A percentile compares a stretch with the other conserved stretches of the same genome.
phyloP scores from a whole-genome alignment of 2,113 vertebrate species.

The Trinectes maculatus region DNA sequence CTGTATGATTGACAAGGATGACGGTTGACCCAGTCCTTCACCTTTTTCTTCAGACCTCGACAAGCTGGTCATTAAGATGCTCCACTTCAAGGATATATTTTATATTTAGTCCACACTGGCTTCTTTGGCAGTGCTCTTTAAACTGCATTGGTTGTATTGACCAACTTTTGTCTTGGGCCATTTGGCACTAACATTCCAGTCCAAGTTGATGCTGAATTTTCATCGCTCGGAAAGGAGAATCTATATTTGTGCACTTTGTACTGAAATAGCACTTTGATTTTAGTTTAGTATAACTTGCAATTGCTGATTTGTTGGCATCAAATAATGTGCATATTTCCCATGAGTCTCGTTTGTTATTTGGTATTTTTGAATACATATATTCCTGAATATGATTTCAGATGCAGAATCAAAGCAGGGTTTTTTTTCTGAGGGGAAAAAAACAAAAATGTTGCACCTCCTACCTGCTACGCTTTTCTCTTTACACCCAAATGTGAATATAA shows the following conservation, averaged over 20 bases:
- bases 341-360: conserved; percentile 9
- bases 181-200: neutral
- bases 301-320: neutral
- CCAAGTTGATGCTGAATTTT: conserved; percentile 4
- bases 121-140: neutral
- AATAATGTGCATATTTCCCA: conserved; percentile 22
- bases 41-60: conserved; percentile 36
- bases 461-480: neutral
- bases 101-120: conserved; percentile 13
- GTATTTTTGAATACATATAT: conserved; percentile 7
- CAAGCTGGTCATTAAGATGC: conserved; percentile 44
- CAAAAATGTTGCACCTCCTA: neutral
- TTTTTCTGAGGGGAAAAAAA: neutral
- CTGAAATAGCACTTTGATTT: conserved; percentile 1
- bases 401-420: conserved; percentile 3
- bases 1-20: conserved; percentile 60
- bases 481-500: conserved; percentile 4
- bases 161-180: neutral
- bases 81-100: conserved; percentile 43
- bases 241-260: neutral
- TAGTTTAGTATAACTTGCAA: neutral
- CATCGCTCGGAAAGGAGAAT: neutral
- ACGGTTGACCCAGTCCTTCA: conserved; percentile 14
- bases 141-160: neutral
- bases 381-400: conserved; percentile 4